These are phyloP conservation scores for Drosophila persimilis DNA, from an alignment of 1,140 invertebrate species.

Conservation along the genomic window DNA sequence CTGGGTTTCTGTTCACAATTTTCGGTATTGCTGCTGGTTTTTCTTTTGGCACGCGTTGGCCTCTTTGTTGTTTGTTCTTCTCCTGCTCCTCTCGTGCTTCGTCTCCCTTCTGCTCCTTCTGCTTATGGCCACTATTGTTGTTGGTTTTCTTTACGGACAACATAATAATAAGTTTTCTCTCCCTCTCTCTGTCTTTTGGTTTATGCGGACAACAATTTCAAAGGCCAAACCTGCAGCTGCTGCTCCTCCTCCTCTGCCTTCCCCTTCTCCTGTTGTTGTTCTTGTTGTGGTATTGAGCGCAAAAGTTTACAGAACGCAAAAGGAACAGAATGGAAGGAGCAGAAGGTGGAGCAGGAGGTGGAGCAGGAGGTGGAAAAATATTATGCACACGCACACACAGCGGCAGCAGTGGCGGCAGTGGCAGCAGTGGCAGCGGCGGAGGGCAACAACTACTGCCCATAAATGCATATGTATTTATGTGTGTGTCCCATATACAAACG, in stretches of 20 bases:
- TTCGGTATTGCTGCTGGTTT: constrained; percentile 17
- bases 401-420: too few relatives aligned
- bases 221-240: constrained; percentile 72
- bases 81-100: neutral
- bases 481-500: constrained; percentile 18
- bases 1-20: neutral
- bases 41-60: constrained; percentile 37
- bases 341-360: constrained; percentile 4
- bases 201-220: constrained; percentile 57
- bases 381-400: constrained; percentile 48
- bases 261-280: constrained; percentile 23
- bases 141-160: constrained; percentile 71
- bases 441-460: constrained; percentile 12
- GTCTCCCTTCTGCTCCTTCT: constrained; percentile 3
- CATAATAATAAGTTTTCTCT: constrained; percentile 78
- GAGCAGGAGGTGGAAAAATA: constrained; percentile 35
- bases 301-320: constrained; percentile 71
- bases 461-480: constrained; percentile 7
- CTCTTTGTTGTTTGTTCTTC: constrained; percentile 33
- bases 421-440: too few relatives aligned
- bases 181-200: constrained; percentile 34
- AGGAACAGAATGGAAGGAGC: neutral
- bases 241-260: constrained; percentile 10
- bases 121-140: constrained; percentile 47
- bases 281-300: constrained; percentile 70